These are phyloP conservation scores for Plotosus lineatus DNA, from an alignment of 2,113 vertebrate genomes.

Conservation along the genomic window DNA sequence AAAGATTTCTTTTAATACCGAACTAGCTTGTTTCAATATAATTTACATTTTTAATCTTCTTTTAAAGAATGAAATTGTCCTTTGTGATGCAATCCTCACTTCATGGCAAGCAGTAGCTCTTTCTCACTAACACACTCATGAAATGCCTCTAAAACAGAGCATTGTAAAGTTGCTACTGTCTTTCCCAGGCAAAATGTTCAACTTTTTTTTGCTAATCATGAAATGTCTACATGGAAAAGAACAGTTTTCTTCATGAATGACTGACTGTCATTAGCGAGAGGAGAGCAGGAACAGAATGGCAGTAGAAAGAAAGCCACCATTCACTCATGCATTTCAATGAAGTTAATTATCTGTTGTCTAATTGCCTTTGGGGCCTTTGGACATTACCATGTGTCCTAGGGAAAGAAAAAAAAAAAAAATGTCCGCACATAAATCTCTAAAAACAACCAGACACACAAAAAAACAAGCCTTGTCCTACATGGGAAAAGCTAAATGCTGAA, in stretches of 20 bases:
- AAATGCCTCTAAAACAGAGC: neutral
- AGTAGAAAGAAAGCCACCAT: slow-evolving; percentile 60
- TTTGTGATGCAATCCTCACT: neutral
- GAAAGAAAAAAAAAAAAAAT: slow-evolving; percentile 44
- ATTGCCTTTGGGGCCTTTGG: slow-evolving; percentile 59
- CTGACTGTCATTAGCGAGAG: slow-evolving; percentile 16
- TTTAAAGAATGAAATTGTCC: neutral
- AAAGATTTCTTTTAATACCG: neutral
- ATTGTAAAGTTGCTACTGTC: slow-evolving; percentile 25
- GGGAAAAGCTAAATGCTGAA: slow-evolving; percentile 52
- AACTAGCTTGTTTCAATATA: neutral
- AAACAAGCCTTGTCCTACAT: slow-evolving; percentile 46
- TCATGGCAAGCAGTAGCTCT: neutral
- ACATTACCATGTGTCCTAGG: slow-evolving; percentile 54
- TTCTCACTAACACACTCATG: neutral
- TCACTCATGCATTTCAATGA: slow-evolving; percentile 62
- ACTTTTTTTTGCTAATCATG: neutral
- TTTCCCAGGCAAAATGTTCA: neutral
- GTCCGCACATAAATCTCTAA: slow-evolving; percentile 61
- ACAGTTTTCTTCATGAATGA: slow-evolving; percentile 26
- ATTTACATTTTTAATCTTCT: neutral
- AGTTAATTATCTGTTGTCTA: slow-evolving; percentile 69
- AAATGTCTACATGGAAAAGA: slow-evolving; percentile 15
- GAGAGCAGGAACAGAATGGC: slow-evolving; percentile 39
- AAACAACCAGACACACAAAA: slow-evolving; percentile 53